Conservation (phyloP, 1,140 invertebrate genomes). For the Hycleus phaleratus region DNA sequence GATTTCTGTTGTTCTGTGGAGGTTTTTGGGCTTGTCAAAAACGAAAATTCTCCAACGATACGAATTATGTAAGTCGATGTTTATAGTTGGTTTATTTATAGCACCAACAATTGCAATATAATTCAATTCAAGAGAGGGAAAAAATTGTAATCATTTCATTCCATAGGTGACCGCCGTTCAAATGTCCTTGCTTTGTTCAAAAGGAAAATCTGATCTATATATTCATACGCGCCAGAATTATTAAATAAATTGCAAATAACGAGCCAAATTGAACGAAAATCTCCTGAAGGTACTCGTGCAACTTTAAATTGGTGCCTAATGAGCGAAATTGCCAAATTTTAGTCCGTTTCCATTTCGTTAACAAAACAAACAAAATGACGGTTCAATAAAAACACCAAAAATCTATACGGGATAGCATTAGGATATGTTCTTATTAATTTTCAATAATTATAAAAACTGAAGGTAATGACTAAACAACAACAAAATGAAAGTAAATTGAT, state of each 20-base stretch:
- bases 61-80: constrained; percentile 16
- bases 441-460: background rate
- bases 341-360: too few relatives aligned
- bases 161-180: background rate
- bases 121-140: background rate
- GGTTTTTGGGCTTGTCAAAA: too few relatives aligned
- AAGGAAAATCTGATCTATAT: background rate
- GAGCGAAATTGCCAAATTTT: background rate
- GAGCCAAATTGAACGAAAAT: background rate
- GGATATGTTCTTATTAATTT: background rate
- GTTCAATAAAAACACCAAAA: too few relatives aligned
- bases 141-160: background rate
- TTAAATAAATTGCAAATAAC: background rate
- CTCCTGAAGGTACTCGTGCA: too few relatives aligned
- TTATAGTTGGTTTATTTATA: constrained; percentile 15
- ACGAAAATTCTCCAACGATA: background rate
- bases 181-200: background rate
- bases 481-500: too few relatives aligned
- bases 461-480: too few relatives aligned
- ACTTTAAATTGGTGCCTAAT: too few relatives aligned
- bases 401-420: background rate
- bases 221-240: background rate
- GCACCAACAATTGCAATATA: constrained; percentile 14
- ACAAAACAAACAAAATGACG: too few relatives aligned
- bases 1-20: too few relatives aligned